These are phyloP conservation scores for Artemia franciscana DNA, from an alignment of 1,140 invertebrate genomes.

Conservation along the genomic window DNA sequence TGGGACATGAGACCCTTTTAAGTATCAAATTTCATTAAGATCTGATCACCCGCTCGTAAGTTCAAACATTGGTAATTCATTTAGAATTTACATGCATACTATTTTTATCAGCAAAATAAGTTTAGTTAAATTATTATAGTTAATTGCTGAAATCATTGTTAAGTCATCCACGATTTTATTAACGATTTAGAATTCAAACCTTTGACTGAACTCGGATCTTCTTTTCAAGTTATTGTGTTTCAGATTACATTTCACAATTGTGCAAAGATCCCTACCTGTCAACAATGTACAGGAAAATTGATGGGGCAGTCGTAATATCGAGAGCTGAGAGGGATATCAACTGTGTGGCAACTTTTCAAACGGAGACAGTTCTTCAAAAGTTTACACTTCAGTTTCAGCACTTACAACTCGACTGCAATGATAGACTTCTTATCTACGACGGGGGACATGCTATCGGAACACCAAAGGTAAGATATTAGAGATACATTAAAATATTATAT, in stretches of 20 bases:
- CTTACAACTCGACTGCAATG: constrained; percentile 56
- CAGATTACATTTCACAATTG: constrained; percentile 59
- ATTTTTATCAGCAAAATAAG: neutral
- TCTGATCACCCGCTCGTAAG: neutral
- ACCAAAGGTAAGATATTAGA: constrained; percentile 49
- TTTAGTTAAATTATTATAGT: neutral
- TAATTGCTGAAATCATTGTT: neutral
- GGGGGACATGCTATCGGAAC: constrained; percentile 63
- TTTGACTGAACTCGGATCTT: neutral
- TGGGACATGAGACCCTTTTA: too few species aligned
- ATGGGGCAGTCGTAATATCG: constrained; percentile 64
- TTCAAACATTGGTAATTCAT: neutral
- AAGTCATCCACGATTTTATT: neutral
- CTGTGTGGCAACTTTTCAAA: constrained; percentile 76
- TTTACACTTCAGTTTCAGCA: constrained; percentile 72
- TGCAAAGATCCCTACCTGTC: constrained; percentile 68
- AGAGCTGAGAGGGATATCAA: constrained; percentile 68
- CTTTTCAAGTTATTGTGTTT: constrained; percentile 21
- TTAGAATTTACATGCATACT: neutral
- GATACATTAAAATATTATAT: too few species aligned
- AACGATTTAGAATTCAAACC: neutral
- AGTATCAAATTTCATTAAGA: too few species aligned
- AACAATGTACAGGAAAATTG: constrained; percentile 62
- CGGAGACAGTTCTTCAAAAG: constrained; percentile 68
- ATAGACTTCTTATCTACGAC: constrained; percentile 76